Evolutionary conservation across 2,888 invertebrate species (phyloP), one percentile per base, ranked within the genome.

Genomic region (Andrena haemorrhoa): DNA sequence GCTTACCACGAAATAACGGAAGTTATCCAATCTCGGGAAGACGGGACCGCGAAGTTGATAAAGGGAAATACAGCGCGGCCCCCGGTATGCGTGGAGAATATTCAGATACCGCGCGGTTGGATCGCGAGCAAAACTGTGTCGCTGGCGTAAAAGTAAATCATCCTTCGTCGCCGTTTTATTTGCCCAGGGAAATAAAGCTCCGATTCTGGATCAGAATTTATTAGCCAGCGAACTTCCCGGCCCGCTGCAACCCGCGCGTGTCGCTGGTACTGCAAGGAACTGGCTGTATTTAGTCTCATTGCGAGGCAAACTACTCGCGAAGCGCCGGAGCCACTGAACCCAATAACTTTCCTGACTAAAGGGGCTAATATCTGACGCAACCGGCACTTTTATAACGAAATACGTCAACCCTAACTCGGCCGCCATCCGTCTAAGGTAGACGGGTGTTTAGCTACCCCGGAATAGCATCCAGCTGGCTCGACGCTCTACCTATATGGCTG

Each of bases 21-120:
- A 88, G 83, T 87, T 88, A 87, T 84, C 86, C 88, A 84, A 86
- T 88, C 85, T 87, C 86, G 68, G 35, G 68, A 74, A 81, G 85
- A 83, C 82, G 81, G 63, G 75, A 74, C 77, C 60, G 82, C 76
- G 76, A 73, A 86, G 73, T 86, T 79, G 88, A 83, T 88, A 84
- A 86, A 82, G 83, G 86, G 41, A 85, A 75, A 86, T 83, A 41
- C 70, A 82, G 53, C 65, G 10, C 65, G 3, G 31, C 41, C 31
- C 41, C 20, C 6, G 35, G 41, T 31, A 66, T 72, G 79, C 82
- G 74, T 68, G 49, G 74, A 51, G 76, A 80, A 87, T 84, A 83
- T 78, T 82, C 71, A 72, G 71, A 56, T 8, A 49, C 23, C 23
- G 68, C 23, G 68, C 12, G 47, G 31, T 10, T 16, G 60, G 20